Conservation (phyloP, 2,113 vertebrate species). For the Gambusia affinis region DNA sequence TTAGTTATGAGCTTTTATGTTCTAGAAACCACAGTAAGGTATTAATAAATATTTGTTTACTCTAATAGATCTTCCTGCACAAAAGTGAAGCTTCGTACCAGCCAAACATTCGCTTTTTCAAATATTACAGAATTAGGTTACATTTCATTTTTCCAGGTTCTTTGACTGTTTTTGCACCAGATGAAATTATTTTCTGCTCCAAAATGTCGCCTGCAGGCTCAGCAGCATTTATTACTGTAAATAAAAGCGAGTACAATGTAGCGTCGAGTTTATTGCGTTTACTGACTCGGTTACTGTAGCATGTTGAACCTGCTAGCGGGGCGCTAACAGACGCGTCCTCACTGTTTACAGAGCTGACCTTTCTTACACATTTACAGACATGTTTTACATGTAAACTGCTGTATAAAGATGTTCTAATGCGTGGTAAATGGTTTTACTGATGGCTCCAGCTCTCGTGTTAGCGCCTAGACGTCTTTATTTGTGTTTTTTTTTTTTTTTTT, state of each 20-base stretch:
- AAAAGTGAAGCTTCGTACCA: slow-evolving; percentile 19
- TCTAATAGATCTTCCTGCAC: not conserved
- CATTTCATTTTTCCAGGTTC: not conserved
- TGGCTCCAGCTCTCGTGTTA: slow-evolving; percentile 65
- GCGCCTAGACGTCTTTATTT: slow-evolving; percentile 66
- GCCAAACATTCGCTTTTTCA: slow-evolving; percentile 7
- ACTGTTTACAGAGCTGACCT: slow-evolving; percentile 62
- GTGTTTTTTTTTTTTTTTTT: slow-evolving; percentile 42
- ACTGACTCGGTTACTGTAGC: slow-evolving; percentile 55
- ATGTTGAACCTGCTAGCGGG: slow-evolving; percentile 32
- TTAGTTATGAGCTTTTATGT: not conserved
- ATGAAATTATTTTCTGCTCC: not conserved
- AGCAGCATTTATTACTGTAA: not conserved
- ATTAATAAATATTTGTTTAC: not conserved
- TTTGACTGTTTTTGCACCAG: not conserved
- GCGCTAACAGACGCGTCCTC: slow-evolving; percentile 10
- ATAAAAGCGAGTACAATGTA: slow-evolving; percentile 49
- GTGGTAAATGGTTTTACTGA: slow-evolving; percentile 65
- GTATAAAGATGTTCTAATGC: slow-evolving; percentile 76
- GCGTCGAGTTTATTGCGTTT: slow-evolving; percentile 37
- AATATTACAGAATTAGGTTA: not conserved
- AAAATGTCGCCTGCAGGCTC: slow-evolving; percentile 10
- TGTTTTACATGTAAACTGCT: slow-evolving; percentile 77
- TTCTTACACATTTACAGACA: slow-evolving; percentile 66
- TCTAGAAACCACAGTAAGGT: not conserved